phyloP scores from a whole-genome alignment of 2,888 invertebrate genomes.

The Pachymerium ferrugineum region DNA sequence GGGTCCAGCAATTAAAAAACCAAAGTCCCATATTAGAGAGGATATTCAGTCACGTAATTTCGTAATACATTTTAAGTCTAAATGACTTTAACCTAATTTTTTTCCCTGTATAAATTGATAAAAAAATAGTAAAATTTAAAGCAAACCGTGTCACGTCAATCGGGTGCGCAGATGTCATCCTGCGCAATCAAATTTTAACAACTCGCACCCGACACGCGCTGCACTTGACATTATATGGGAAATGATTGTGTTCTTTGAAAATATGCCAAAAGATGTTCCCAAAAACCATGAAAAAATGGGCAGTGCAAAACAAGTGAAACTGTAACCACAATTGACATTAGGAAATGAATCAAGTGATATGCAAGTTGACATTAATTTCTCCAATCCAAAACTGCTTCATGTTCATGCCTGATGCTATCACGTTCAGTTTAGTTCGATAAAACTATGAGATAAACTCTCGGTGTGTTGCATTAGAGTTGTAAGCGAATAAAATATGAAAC shows the following conservation, averaged over 20 bases:
- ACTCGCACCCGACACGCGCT: not conserved
- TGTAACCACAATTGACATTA: not conserved
- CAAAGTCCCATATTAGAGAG: not conserved
- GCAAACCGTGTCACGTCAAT: not conserved
- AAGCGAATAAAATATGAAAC: constrained; percentile 20
- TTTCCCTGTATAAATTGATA: no score
- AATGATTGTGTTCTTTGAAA: constrained; percentile 23
- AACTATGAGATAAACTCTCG: not conserved
- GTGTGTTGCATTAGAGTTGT: not conserved
- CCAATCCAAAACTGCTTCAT: no score
- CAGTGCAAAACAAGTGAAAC: not conserved
- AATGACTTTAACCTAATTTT: no score
- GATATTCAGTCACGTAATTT: not conserved
- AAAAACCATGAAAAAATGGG: constrained; percentile 15
- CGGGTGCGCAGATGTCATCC: not conserved
- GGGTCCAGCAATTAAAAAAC: not conserved
- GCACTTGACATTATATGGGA: not conserved
- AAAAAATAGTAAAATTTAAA: not conserved
- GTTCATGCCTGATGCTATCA: not conserved
- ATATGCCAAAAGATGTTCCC: constrained; percentile 3
- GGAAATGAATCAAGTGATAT: not conserved
- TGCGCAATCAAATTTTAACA: not conserved
- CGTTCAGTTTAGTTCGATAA: not conserved
- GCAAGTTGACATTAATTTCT: not conserved
- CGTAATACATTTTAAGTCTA: not conserved